Evolutionary conservation across 2,888 invertebrate genomes (phyloP).

Genomic region (Cylloceria caligata): DNA sequence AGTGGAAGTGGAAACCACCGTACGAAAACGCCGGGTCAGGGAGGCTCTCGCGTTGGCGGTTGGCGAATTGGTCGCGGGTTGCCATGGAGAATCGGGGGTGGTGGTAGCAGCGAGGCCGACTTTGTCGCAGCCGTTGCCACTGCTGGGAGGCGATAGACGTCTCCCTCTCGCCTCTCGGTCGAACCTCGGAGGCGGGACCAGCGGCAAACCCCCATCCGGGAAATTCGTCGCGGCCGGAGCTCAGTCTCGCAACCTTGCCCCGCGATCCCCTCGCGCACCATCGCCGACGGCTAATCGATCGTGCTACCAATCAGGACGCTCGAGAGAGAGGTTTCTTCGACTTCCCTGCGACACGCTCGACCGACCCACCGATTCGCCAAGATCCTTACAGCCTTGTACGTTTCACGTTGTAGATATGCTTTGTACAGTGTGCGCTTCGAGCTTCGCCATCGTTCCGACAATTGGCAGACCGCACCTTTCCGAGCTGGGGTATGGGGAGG

Average conservation of each 20-base stretch:
- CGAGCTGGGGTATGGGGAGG: background rate
- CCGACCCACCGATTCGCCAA: conserved; percentile 39
- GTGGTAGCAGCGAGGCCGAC: conserved; percentile 11
- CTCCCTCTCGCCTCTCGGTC: conserved; percentile 8
- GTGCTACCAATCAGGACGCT: conserved; percentile 82
- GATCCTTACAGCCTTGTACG: background rate
- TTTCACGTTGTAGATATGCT: background rate
- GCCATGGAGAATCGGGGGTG: conserved; percentile 81
- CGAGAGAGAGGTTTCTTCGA: conserved; percentile 68
- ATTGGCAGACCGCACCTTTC: conserved; percentile 16
- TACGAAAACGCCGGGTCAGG: conserved; percentile 74
- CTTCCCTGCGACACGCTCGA: conserved; percentile 69
- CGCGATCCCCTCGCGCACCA: conserved; percentile 7
- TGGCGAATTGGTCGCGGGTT: conserved; percentile 83
- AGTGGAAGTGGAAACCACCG: conserved; percentile 65
- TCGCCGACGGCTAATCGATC: conserved; percentile 80
- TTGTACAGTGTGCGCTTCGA: background rate
- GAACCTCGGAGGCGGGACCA: conserved; percentile 70
- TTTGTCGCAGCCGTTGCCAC: conserved; percentile 11
- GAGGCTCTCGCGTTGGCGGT: conserved; percentile 78
- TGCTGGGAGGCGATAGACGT: background rate
- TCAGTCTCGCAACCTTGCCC: conserved; percentile 24
- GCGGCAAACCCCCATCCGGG: conserved; percentile 82
- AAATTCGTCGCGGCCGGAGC: conserved; percentile 81
- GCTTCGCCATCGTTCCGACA: conserved; percentile 6